Conservation (phyloP, 2,113 vertebrate species). For the Antechinus stuartii region DNA sequence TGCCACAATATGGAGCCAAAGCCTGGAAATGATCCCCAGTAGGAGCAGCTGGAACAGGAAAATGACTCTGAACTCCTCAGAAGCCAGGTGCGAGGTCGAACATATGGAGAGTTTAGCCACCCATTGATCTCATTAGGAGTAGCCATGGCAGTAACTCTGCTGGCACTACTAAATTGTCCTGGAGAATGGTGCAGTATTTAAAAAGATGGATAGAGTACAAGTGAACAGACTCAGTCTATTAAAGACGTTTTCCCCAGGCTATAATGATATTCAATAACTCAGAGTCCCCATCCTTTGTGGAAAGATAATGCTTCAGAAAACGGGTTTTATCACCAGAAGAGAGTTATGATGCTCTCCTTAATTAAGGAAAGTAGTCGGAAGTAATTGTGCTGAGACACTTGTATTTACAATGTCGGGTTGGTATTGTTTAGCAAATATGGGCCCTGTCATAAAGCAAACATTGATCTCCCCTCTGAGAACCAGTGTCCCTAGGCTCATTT, state of each 20-base stretch:
- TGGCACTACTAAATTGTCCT: not conserved
- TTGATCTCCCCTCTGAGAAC: constrained; percentile 32
- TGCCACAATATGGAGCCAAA: not conserved
- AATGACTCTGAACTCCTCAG: not conserved
- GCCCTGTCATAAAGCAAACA: constrained; percentile 30
- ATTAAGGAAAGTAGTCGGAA: constrained; percentile 3
- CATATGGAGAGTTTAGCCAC: not conserved
- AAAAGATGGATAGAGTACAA: not conserved
- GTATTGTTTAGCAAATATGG: constrained; percentile 40
- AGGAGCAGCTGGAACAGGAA: not conserved
- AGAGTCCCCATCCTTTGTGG: not conserved
- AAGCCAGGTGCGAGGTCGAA: not conserved
- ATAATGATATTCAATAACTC: not conserved
- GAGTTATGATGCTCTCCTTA: constrained; percentile 31
- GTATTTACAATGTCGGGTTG: constrained; percentile 19
- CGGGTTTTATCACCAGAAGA: not conserved
- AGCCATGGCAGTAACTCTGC: not conserved
- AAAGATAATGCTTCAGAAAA: not conserved
- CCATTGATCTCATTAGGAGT: not conserved
- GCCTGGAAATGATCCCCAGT: not conserved
- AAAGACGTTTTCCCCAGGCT: not conserved
- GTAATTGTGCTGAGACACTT: constrained; percentile 27
- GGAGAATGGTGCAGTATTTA: not conserved
- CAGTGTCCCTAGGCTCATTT: constrained; percentile 15
- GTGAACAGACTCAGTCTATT: not conserved